Percentiles rank a stretch among this genome's conserved stretches.
phyloP scores from a whole-genome alignment of 1,140 invertebrate genomes.

The Paracyclopina nana region DNA sequence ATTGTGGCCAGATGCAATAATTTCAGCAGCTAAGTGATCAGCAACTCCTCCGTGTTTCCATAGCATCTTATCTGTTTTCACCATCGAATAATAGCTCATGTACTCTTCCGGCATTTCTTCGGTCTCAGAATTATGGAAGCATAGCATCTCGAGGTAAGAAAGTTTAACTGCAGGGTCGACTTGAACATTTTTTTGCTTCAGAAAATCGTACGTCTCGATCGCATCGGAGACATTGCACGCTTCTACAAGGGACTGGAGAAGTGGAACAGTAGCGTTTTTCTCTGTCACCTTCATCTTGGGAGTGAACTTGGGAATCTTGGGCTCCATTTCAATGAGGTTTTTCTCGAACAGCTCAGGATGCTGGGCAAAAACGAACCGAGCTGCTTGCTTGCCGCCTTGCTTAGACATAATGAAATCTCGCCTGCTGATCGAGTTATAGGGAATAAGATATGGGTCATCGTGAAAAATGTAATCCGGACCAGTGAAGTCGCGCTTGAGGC shows the following conservation, averaged over 20 bases:
- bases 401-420: constrained; percentile 51
- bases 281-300: not conserved
- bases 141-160: too few relatives aligned
- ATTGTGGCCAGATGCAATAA: not conserved
- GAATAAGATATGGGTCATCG: constrained; percentile 72
- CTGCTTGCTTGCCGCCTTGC: constrained; percentile 66
- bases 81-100: not conserved
- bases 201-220: too few relatives aligned
- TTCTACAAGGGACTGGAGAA: not conserved
- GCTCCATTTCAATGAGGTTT: constrained; percentile 7
- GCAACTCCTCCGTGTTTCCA: not conserved
- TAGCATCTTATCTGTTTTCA: not conserved
- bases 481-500: constrained; percentile 47
- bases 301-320: not conserved
- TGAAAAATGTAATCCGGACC: constrained; percentile 68
- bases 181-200: too few relatives aligned
- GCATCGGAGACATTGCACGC: not conserved
- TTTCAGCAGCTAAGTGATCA: not conserved
- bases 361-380: constrained; percentile 55
- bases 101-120: not conserved
- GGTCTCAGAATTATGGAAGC: not conserved
- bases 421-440: constrained; percentile 48
- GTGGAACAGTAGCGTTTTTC: not conserved
- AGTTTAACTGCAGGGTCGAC: too few relatives aligned
- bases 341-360: constrained; percentile 47